A percentile compares a stretch with the other conserved stretches of the same genome.
Conservation (phyloP, 53 echinoderm and acorn worm genomes). For the Echinometra lucunter region DNA sequence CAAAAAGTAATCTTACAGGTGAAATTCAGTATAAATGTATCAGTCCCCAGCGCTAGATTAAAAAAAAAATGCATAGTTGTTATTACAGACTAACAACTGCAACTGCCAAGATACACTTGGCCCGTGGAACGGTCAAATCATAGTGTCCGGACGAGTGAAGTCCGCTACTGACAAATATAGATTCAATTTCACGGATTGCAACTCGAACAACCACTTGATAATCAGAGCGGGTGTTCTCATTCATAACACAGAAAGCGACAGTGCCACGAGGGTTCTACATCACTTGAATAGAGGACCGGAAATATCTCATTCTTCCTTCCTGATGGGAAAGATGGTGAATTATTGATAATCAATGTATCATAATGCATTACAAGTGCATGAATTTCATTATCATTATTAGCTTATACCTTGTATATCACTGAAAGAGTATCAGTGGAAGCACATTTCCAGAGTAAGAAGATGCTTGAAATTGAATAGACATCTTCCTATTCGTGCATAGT, state of each 20-base stretch:
- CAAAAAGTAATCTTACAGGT: not conserved
- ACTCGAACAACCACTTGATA: slow-evolving; percentile 48
- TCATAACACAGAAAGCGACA: slow-evolving; percentile 30
- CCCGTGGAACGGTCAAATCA: not conserved
- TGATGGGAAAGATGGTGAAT: not conserved
- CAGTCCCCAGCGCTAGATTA: not conserved
- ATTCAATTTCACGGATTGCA: slow-evolving; percentile 53
- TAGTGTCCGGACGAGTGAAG: slow-evolving; percentile 3
- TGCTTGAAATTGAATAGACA: too few species aligned
- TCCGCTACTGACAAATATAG: slow-evolving; percentile 34
- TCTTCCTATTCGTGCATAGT: too few species aligned
- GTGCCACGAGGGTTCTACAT: slow-evolving; percentile 36
- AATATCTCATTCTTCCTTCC: slow-evolving; percentile 11
- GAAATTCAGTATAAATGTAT: too few species aligned
- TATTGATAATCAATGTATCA: not conserved
- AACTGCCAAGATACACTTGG: not conserved
- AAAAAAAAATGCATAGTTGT: not conserved
- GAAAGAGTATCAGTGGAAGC: too few species aligned
- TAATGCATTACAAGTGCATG: not conserved
- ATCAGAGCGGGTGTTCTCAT: slow-evolving; percentile 38
- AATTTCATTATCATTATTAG: not conserved
- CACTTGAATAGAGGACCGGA: slow-evolving; percentile 39
- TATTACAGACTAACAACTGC: not conserved
- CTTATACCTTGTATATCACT: not conserved
- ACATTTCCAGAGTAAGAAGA: too few species aligned